Evolutionary conservation across 2,113 vertebrate species (phyloP), one percentile per base, ranked within the genome.

Genomic region (Ammodytes dubius): DNA sequence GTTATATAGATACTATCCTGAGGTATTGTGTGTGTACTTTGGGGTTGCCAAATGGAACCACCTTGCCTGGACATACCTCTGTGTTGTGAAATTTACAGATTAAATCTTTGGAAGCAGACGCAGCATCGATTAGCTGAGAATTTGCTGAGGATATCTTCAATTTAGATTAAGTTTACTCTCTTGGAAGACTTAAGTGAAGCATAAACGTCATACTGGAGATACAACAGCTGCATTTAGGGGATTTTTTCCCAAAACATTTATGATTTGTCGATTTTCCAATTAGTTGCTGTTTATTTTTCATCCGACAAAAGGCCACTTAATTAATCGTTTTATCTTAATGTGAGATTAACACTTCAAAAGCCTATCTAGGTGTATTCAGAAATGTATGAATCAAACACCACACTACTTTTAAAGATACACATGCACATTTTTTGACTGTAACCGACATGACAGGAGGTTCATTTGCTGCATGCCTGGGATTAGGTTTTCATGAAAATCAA

Each of bases 401-500:
- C 15, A 19, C 5, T 6, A 4, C 46, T 71, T 39, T 2, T 56
- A 37, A 59, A 52, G 6, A 17, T 61, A 13, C 45, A 74, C 2
- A n/a, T 17, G 0, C 7, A 7, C 35, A 45, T 37, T 53, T 50
- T 19, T 14, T 14, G 13, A 2, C n/a, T 11, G 37, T 27, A 27
- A 6, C 10, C 17, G 76, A 7, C 13, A 27, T 74, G 42, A 10
- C 14, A 10, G 39, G 4, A 9, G 45, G 69, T 64, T 56, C 7
- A 15, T 46, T 53, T 75, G n/a, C 9, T 27, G 6, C 53, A n/a
- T 11, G 40, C n/a, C 19, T 37, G 15, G 45, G 27, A 27, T 45
- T 53, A 6, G 67, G 17, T 60, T 79, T 76, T 78, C 43, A 43
- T 77, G 12, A 68, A 71, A 70, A 73, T 13, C 43, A 35, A 69